Evolutionary conservation across 2,113 vertebrate genomes (phyloP).

Genomic region (Stercorarius parasiticus): DNA sequence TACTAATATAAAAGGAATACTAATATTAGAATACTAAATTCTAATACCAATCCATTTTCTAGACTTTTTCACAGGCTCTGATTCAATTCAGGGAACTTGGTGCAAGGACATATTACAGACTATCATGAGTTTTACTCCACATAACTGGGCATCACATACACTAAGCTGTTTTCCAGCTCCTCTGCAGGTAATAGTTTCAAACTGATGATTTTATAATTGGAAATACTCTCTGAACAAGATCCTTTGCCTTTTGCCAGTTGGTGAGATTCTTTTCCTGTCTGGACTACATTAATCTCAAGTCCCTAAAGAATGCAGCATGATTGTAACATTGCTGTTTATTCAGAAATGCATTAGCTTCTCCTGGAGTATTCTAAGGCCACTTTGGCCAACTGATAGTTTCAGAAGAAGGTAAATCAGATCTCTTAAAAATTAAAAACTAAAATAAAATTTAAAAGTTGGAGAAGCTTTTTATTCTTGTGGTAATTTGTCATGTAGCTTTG

Average conservation of each 20-base stretch:
- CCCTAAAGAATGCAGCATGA: background rate
- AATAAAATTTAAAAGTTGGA: background rate
- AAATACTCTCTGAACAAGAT: background rate
- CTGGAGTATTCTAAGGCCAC: background rate
- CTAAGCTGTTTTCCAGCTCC: conserved; percentile 97
- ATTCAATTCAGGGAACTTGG: conserved; percentile 98
- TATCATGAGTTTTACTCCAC: conserved; percentile 97
- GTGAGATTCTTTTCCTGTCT: background rate
- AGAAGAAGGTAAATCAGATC: background rate
- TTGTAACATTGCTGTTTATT: background rate
- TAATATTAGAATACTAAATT: background rate
- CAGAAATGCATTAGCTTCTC: background rate
- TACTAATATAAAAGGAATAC: background rate
- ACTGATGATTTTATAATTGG: background rate
- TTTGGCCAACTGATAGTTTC: background rate
- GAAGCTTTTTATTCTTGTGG: background rate
- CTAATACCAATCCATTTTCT: background rate
- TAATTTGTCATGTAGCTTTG: background rate
- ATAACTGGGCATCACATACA: conserved; percentile 98
- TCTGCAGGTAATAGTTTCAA: conserved; percentile 84
- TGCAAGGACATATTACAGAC: conserved; percentile 99
- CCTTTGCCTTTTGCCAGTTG: background rate
- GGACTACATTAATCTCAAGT: background rate
- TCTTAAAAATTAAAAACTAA: background rate
- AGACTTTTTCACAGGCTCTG: conserved; percentile 99